Evolutionary conservation across 2,797 vertebrate species (phyloP).

Genomic region (Rhinogobio ventralis): DNA sequence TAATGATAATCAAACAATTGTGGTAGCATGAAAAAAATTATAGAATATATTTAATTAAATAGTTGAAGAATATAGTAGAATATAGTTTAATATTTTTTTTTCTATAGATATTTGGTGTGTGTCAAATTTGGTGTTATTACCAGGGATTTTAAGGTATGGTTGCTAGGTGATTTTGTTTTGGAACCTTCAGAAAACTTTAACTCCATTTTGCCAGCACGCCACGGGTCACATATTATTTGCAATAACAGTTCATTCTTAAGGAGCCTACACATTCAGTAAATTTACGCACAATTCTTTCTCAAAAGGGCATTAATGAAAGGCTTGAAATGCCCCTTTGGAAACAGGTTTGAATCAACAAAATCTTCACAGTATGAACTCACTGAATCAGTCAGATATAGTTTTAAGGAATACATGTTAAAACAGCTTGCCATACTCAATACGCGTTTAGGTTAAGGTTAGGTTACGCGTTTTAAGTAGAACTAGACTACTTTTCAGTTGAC

Average conservation of each 20-base stretch:
- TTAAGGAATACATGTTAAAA: not conserved
- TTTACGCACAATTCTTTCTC: not conserved
- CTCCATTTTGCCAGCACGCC: no score
- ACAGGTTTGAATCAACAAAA: not conserved
- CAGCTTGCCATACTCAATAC: conserved; percentile 1
- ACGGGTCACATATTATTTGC: not conserved
- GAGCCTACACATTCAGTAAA: not conserved
- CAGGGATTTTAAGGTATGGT: no score
- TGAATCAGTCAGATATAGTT: not conserved
- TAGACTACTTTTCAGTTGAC: not conserved
- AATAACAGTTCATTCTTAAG: not conserved
- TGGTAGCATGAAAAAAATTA: no score
- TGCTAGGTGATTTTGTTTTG: no score
- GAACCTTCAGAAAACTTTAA: no score
- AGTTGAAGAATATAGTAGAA: no score
- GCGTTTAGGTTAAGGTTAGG: conserved; percentile 3
- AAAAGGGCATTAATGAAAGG: not conserved
- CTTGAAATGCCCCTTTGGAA: not conserved
- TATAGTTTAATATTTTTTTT: no score
- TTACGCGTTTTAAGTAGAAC: no score
- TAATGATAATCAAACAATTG: no score
- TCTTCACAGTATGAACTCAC: not conserved
- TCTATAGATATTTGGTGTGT: no score
- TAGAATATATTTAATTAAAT: no score
- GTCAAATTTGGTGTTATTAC: no score